Conservation (phyloP, 2,888 invertebrate species). For the Pimpla rufipes region DNA sequence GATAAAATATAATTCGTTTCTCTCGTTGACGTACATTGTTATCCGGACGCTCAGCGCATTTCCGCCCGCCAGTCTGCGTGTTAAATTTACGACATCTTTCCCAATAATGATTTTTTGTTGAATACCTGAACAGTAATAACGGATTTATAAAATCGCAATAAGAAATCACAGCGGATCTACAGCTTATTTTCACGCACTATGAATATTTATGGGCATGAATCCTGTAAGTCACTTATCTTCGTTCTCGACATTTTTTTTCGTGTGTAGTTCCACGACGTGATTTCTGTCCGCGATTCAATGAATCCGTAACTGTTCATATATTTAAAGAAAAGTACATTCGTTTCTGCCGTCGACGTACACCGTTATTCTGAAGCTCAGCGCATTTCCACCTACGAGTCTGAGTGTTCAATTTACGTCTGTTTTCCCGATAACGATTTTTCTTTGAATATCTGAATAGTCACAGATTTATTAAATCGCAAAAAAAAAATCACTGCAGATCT, state of each 20-base stretch:
- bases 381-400: background rate
- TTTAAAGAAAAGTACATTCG: background rate
- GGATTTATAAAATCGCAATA: background rate
- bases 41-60: background rate
- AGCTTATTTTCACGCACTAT: background rate
- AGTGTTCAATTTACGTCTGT: background rate
- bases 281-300: background rate
- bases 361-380: slow-evolving; percentile 1
- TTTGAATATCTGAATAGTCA: background rate
- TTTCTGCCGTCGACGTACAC: background rate
- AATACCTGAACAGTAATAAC: background rate
- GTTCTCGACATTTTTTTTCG: slow-evolving; percentile 1
- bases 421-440: slow-evolving; percentile 1
- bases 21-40: background rate
- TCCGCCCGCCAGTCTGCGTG: background rate
- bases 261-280: background rate
- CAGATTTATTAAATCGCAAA: slow-evolving; percentile 1
- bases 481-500: background rate
- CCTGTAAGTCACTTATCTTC: background rate
- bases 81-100: background rate
- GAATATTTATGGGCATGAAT: background rate
- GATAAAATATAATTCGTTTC: background rate
- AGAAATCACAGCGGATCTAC: background rate
- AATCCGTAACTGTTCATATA: slow-evolving; percentile 3
- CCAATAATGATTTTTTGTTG: background rate